These are phyloP conservation scores for Andrena marginata DNA, from an alignment of 2,888 invertebrate species.

Conservation along the genomic window DNA sequence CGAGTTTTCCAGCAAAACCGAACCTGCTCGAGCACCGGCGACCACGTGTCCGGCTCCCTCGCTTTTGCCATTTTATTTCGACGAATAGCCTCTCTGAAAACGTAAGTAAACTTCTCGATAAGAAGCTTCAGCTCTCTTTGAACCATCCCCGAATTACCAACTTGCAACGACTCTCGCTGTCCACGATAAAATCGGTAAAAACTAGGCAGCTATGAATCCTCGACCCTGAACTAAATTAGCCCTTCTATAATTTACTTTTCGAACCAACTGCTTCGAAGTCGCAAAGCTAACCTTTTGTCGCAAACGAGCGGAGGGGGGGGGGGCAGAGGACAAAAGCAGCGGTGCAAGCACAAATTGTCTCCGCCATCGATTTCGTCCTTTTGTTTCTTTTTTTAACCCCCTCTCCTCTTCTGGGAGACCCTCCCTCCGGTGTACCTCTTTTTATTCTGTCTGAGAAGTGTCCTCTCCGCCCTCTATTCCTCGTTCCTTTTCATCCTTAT, in stretches of 20 bases:
- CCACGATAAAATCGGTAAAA: background rate
- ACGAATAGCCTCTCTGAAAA: background rate
- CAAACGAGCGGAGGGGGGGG: background rate
- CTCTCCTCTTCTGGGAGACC: slow-evolving; percentile 4
- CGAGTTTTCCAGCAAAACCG: slow-evolving; percentile 28
- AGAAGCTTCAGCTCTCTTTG: background rate
- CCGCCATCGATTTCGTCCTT: slow-evolving; percentile 52
- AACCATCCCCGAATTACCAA: background rate
- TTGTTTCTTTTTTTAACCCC: slow-evolving; percentile 20
- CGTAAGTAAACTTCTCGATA: background rate
- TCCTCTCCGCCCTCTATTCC: slow-evolving; percentile 38
- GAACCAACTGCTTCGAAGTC: background rate
- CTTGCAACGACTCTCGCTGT: background rate
- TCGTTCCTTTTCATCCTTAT: slow-evolving; percentile 28
- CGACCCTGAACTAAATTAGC: background rate
- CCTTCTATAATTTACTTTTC: background rate
- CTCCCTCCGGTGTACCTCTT: slow-evolving; percentile 17
- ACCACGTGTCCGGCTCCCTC: background rate
- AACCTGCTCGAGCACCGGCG: slow-evolving; percentile 30
- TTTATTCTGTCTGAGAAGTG: slow-evolving; percentile 48
- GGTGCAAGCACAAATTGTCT: slow-evolving; percentile 60
- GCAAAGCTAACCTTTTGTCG: slow-evolving; percentile 15
- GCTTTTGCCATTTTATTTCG: background rate
- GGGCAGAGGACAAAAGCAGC: slow-evolving; percentile 11
- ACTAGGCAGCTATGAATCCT: background rate